Evolutionary conservation across 2,888 invertebrate genomes (phyloP).

Genomic region (Folsomia candida): DNA sequence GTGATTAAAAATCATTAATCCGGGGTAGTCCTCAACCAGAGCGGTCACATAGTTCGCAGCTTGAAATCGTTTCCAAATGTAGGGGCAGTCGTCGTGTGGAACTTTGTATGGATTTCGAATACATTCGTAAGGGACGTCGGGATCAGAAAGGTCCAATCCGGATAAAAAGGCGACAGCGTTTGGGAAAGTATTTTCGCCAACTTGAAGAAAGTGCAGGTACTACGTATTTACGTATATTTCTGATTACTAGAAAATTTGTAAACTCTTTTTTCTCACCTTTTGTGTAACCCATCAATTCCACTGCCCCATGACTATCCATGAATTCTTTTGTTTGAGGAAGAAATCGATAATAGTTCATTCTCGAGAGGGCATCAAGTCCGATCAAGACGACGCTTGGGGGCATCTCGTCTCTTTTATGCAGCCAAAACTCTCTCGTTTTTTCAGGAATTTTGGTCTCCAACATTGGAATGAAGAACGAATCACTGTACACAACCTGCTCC

Average conservation of each 20-base stretch:
- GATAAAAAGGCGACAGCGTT: slow-evolving; percentile 28
- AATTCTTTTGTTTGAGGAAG: slow-evolving; percentile 70
- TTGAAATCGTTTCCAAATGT: slow-evolving; percentile 31
- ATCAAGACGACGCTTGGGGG: slow-evolving; percentile 58
- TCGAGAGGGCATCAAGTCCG: slow-evolving; percentile 82
- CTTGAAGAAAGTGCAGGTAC: too few species aligned
- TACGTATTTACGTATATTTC: too few species aligned
- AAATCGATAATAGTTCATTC: slow-evolving; percentile 72
- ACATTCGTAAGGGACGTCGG: slow-evolving; percentile 62
- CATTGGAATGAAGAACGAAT: slow-evolving; percentile 27
- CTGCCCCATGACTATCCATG: slow-evolving; percentile 67
- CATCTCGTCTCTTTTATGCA: neutral
- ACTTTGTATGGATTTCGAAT: too few species aligned
- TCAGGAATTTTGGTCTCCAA: neutral
- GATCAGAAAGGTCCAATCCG: slow-evolving; percentile 39
- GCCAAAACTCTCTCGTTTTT: neutral
- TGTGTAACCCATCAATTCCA: slow-evolving; percentile 70
- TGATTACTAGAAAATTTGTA: too few species aligned
- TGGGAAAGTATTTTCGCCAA: slow-evolving; percentile 34
- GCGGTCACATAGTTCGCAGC: slow-evolving; percentile 24
- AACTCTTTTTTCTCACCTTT: too few species aligned
- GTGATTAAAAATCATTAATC: slow-evolving; percentile 29
- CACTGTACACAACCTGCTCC: slow-evolving; percentile 34
- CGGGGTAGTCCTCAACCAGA: slow-evolving; percentile 27
- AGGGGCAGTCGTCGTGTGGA: slow-evolving; percentile 35